These are phyloP conservation scores for Chlamydotis undulata DNA, from an alignment of 2,113 vertebrate species.

Conservation along the genomic window DNA sequence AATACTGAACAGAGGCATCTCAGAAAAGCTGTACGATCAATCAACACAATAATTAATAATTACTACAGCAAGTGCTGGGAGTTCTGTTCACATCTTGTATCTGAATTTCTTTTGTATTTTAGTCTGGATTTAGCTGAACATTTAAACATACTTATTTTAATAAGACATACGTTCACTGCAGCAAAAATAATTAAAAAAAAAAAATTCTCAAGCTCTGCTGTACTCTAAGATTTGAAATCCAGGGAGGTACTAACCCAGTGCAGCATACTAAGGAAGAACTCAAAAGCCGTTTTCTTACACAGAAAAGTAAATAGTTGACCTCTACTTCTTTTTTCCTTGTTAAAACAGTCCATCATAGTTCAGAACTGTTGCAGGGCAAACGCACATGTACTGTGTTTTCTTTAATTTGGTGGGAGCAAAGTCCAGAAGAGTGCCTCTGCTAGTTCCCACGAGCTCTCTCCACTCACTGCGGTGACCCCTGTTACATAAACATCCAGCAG, in stretches of 20 bases:
- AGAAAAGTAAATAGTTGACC: conserved; percentile 29
- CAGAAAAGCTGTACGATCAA: not conserved
- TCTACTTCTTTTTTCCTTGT: conserved; percentile 43
- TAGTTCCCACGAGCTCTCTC: conserved; percentile 76
- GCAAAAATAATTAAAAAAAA: not conserved
- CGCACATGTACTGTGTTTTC: conserved; percentile 60
- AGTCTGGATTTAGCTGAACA: not conserved
- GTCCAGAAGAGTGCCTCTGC: conserved; percentile 50
- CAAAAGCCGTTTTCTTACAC: not conserved
- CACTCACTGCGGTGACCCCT: conserved; percentile 67
- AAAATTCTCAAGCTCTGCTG: not conserved
- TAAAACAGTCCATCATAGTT: conserved; percentile 50
- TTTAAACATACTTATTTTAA: not conserved
- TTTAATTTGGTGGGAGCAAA: conserved; percentile 71
- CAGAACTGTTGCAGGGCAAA: conserved; percentile 64
- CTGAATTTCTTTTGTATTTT: not conserved
- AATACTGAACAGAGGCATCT: not conserved
- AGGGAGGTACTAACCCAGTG: not conserved
- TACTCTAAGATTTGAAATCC: not conserved
- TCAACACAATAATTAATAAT: not conserved
- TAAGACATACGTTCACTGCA: not conserved
- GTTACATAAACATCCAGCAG: conserved; percentile 63
- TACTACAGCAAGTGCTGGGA: not conserved
- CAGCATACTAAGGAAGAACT: not conserved
- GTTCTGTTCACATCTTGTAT: not conserved